Percentiles rank a stretch among this genome's conserved stretches.
These are phyloP conservation scores for Galbula dea DNA, from an alignment of 2,113 vertebrate genomes.

Conservation along the genomic window DNA sequence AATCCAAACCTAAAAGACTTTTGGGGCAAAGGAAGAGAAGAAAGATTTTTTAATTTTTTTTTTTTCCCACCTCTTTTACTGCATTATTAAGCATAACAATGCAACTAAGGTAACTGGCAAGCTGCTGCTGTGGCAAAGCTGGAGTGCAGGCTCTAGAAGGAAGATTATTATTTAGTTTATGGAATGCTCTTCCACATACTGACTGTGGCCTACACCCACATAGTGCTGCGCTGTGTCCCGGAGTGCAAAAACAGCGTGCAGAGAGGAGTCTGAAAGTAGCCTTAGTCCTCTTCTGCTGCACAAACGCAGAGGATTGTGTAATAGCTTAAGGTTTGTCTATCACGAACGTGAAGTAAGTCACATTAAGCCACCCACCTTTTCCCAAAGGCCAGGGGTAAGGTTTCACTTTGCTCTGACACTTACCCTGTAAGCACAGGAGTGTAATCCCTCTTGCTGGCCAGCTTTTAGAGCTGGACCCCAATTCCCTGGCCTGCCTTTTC, in stretches of 20 bases:
- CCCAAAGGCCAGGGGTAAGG: background rate
- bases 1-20: slow-evolving; percentile 55
- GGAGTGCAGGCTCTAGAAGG: slow-evolving; percentile 12
- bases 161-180: background rate
- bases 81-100: slow-evolving; percentile 13
- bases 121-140: slow-evolving; percentile 39
- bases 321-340: background rate
- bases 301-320: rapidly evolving
- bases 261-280: background rate
- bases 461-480: background rate
- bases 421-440: rapidly evolving
- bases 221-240: background rate
- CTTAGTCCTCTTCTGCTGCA: background rate
- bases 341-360: rapidly evolving
- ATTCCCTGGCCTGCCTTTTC: background rate
- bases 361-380: background rate
- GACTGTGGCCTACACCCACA: background rate
- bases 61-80: slow-evolving; percentile 33
- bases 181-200: background rate
- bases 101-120: slow-evolving; percentile 22
- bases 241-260: background rate
- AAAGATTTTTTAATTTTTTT: slow-evolving; percentile 1
- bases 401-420: background rate
- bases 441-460: background rate
- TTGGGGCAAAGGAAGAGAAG: slow-evolving; percentile 39